These are phyloP conservation scores for Paracanthobrama guichenoti DNA, from an alignment of 2,113 vertebrate genomes.

Conservation along the genomic window DNA sequence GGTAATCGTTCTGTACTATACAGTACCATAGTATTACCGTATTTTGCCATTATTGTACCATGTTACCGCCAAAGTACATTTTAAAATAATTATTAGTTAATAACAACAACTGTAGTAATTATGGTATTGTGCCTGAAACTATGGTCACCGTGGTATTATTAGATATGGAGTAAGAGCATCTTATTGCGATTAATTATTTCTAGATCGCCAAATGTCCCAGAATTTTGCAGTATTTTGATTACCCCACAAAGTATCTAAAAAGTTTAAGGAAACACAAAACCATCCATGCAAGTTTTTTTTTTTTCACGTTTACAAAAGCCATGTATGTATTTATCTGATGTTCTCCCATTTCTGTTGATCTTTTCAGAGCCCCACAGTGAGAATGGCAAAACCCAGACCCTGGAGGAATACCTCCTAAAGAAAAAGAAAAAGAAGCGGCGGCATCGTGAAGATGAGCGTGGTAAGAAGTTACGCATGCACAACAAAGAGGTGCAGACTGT, in stretches of 20 bases:
- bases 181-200: neutral
- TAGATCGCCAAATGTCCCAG: neutral
- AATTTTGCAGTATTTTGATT: neutral
- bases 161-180: neutral
- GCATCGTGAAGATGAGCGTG: slow-evolving; percentile 85
- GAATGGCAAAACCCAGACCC: slow-evolving; percentile 84
- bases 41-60: neutral
- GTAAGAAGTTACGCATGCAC: slow-evolving; percentile 84
- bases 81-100: neutral
- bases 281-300: neutral
- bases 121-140: neutral
- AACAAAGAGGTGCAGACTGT: slow-evolving; percentile 93
- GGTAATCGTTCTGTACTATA: neutral
- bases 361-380: slow-evolving; percentile 84
- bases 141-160: neutral
- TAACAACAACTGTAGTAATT: neutral
- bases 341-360: neutral
- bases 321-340: neutral
- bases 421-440: slow-evolving; percentile 98
- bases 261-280: neutral
- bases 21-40: neutral
- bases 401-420: slow-evolving; percentile 88
- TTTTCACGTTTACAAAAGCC: neutral
- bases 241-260: neutral
- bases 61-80: neutral